Evolutionary conservation across 2,797 vertebrate species (phyloP), one percentile per base, ranked within the genome.

Genomic region (Dallia pectoralis): DNA sequence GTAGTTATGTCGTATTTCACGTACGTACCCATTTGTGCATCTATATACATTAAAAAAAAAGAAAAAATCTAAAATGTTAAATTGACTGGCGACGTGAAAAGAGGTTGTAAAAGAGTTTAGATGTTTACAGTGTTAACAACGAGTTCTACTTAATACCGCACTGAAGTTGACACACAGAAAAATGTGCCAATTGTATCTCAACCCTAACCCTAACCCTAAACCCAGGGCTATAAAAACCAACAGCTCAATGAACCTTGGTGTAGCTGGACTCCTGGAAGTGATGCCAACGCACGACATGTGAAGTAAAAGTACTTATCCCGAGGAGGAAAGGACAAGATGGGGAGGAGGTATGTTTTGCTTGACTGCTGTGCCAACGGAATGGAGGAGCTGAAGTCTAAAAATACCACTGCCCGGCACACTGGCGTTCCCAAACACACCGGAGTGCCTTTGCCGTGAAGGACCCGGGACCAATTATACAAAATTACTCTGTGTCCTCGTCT

Each of bases 401-500:
- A 92, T 92, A 91, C 79, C 80, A 83, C 80, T 81, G 83, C 83
- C n/a, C n/a, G 83, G 83, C 67, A 22, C 82, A 83, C 85, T 90
- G 83, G 32, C 74, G 79, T 73, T 85, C 79, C 82, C 77, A 81
- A 44, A 86, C 84, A 90, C 71, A 77, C n/a, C n/a, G 64, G 79
- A 83, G 59, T 73, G 80, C 74, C 73, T 78, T 76, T 78, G 81
- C 73, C 77, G 82, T 74, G 74, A 75, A 82, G 82, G 84, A 86
- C 82, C 85, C 71, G 84, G 86, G 87, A 84, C 79, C 84, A 92
- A 91, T 93, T 92, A 90, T 87, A 79, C 70, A 84, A 91, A 92
- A 91, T 89, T 82, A 79, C 88, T 86, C 84, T 86, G 84, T 91
- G 90, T 91, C 89, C 83, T 89, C 78, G 63, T 80, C 79, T 82